Conservation (phyloP, 2,797 vertebrate species). For the Epinephelus awoara region DNA sequence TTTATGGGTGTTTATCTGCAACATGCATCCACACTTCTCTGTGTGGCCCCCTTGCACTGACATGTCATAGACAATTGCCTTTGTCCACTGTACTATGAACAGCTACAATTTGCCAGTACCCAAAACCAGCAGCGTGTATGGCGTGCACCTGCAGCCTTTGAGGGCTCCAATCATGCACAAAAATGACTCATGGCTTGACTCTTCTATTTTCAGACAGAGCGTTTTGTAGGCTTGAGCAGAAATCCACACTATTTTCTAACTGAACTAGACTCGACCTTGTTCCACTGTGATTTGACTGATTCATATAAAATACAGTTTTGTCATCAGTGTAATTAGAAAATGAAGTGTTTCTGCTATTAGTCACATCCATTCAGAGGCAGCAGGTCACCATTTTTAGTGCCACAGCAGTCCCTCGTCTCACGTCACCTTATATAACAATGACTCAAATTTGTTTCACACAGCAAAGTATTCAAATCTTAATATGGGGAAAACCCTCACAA, state of each 20-base stretch:
- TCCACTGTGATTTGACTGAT: not conserved
- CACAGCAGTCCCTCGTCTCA: not conserved
- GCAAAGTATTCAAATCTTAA: not conserved
- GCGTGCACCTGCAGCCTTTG: not conserved
- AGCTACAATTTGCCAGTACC: not conserved
- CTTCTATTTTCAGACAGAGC: not conserved
- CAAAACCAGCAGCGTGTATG: not conserved
- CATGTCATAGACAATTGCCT: not conserved
- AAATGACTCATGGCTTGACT: not conserved
- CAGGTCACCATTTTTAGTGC: not conserved
- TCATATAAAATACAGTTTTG: not conserved
- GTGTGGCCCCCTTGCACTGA: not conserved
- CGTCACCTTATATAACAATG: not conserved
- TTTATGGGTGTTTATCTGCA: no score
- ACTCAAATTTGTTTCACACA: not conserved
- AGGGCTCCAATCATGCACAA: not conserved
- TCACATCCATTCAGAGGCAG: not conserved
- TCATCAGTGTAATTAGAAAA: not conserved
- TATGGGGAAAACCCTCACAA: no score
- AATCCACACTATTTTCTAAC: not conserved
- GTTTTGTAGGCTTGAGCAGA: not conserved
- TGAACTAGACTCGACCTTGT: not conserved
- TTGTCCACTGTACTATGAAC: not conserved
- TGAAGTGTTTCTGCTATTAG: not conserved
- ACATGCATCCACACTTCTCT: not conserved